A percentile compares a stretch with the other conserved stretches of the same genome.
Evolutionary conservation across 2,113 vertebrate species (phyloP).

Genomic region (Mus musculus): GRCm39 chr8:63743501-63744000

Average conservation of each 20-base stretch:
- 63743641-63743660: background rate
- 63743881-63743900: background rate
- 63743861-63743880: background rate
- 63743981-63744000: background rate
- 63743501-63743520: background rate
- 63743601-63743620: background rate
- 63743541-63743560: background rate
- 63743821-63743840: too few relatives aligned
- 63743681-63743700: background rate
- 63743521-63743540: background rate
- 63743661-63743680: background rate
- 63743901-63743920: background rate
- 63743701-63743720: background rate
- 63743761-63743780: background rate
- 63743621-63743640: background rate
- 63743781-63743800: accelerated
- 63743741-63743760: background rate
- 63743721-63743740: background rate
- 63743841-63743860: background rate
- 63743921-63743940: background rate
- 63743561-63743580: background rate
- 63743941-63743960: background rate
- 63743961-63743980: too few relatives aligned
- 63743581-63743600: background rate
- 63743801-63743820: background rate